Base-by-base conservation (phyloP, 2,113 vertebrate genomes). In the Miniopterus natalensis region DNA sequence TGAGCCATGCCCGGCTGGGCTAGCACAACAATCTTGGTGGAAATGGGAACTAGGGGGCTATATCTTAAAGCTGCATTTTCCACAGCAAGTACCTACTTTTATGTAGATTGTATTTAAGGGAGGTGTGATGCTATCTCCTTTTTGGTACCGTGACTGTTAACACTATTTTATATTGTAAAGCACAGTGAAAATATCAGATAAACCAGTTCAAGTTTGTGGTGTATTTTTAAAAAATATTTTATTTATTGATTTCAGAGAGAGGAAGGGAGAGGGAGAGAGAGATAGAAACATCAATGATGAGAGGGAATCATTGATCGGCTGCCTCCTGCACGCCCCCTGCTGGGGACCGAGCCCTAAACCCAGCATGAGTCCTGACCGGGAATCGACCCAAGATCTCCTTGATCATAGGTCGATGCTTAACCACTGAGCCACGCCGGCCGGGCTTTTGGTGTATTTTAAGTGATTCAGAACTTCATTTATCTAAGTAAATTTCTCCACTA, bases 381-480 rank as follows among this genome's bases (percentile, higher is more conserved):
- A 36, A 36, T 36, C 36, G 36, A 36, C 36, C 36, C 36, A 36
- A 36, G 36, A 36, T 36, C 36, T 36, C 36, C 36, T 36, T 36
- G 36, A 36, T 36, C 36, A 36, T 36, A 36, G 36, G 36, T 36
- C 36, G 36, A 36, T 36, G 36, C 36, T 36, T 36, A 36, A 36
- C 36, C 36, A 36, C 36, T 36, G 36, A 36, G 36, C 36, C 36
- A 36, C 36, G 36, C 36, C 36, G 36, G 36, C 36, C 36, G 36
- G 36, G 36, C 36, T 36, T n/a, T 66, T 66, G 29, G 63, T 66
- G n/a, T 42, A 47, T 71, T 90, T 87, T 65, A 77, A 65, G 36
- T 88, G 57, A 87, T 70, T 84, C 68, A 66, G 20, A 31, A 71
- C 45, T 93, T 89, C 8, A 68, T 81, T 92, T 61, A 61, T 80